Base-by-base conservation (phyloP, 2,888 invertebrate species). In the Aradus depressus region DNA sequence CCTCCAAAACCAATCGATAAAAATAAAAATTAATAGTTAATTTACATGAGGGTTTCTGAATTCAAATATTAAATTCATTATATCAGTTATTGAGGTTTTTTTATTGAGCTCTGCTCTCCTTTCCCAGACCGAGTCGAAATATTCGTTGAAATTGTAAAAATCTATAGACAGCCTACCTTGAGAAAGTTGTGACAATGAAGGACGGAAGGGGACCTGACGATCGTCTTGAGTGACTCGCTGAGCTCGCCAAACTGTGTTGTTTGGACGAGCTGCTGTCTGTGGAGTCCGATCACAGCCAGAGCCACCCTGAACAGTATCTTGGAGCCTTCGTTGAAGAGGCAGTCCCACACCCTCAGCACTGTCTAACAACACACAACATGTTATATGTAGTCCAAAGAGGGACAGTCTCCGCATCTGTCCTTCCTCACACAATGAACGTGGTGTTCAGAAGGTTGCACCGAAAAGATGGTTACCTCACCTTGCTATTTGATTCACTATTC, bases 341-440 rank as follows among this genome's bases (percentile, higher is more conserved):
- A 91, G 69, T 96, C 95, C 93, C 95, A 95, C 69, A 95, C 85
- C 63, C 95, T 75, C 19, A 93, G 72, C 35, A 92, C 91, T 5
- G 95, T 95, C 79, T 80, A 67, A n/a, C 25, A 66, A 65, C 54
- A 60, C 56, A 58, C 54, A 50, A 53, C 32, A 14, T 4, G 22
- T 25, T 42, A 4, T 18, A 22, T n/a, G n/a, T n/a, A n/a, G n/a
- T n/a, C n/a, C n/a, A n/a, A n/a, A n/a, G n/a, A n/a, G n/a, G n/a
- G n/a, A n/a, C n/a, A n/a, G n/a, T n/a, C n/a, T n/a, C n/a, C n/a
- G n/a, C n/a, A n/a, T n/a, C n/a, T n/a, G n/a, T n/a, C n/a, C n/a
- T n/a, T n/a, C n/a, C n/a, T n/a, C n/a, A n/a, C n/a, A n/a, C n/a
- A n/a, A n/a, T n/a, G n/a, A n/a, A n/a, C n/a, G n/a, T n/a, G n/a